These are phyloP conservation scores for Climacteris rufus DNA, from an alignment of 2,113 vertebrate species.

Conservation along the genomic window DNA sequence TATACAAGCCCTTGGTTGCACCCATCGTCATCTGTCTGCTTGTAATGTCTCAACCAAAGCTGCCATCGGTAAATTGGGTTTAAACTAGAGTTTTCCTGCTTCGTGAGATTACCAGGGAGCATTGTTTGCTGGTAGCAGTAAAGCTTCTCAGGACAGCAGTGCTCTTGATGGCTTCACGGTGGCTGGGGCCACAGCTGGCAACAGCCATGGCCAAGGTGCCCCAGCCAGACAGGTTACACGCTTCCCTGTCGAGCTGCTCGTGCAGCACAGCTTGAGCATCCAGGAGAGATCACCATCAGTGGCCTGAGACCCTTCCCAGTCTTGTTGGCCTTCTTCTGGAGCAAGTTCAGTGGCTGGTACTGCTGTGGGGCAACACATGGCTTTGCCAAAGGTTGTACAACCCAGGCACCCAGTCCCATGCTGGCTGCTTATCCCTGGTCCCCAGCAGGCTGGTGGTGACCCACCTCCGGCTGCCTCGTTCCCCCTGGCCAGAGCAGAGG, in stretches of 20 bases:
- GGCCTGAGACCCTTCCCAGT: background rate
- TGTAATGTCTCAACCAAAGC: background rate
- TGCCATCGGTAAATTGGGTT: background rate
- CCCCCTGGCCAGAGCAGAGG: background rate
- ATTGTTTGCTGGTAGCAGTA: background rate
- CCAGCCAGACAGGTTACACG: accelerated
- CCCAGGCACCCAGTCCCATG: background rate
- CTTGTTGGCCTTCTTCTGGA: background rate
- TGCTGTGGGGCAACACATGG: accelerated
- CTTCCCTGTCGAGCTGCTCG: accelerated
- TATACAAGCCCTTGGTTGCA: background rate
- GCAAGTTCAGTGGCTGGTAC: accelerated
- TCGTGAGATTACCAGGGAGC: accelerated
- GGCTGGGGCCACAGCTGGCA: background rate
- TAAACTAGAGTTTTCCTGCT: background rate
- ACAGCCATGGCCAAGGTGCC: background rate
- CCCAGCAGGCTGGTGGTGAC: background rate
- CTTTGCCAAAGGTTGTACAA: background rate
- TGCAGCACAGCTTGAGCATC: background rate
- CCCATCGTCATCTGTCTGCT: background rate
- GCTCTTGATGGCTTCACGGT: background rate
- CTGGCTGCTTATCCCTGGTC: accelerated
- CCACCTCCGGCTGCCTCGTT: accelerated
- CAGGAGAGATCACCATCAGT: accelerated
- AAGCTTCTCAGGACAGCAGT: accelerated